These are phyloP conservation scores for Troides helena DNA, from an alignment of 2,888 invertebrate species.

Conservation along the genomic window DNA sequence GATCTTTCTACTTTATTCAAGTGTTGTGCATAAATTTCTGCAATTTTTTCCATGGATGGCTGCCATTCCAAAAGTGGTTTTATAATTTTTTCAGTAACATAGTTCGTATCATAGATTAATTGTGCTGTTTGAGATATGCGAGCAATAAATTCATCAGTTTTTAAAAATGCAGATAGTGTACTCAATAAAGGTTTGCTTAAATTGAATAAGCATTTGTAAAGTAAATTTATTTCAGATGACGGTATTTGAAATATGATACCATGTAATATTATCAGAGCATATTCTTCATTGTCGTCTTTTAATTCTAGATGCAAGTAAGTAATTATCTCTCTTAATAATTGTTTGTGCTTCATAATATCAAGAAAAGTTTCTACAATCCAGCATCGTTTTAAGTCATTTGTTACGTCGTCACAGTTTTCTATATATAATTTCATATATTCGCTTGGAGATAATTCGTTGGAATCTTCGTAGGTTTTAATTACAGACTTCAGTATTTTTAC, in stretches of 20 bases:
- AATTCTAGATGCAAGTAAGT: constrained; percentile 53
- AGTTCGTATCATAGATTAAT: constrained; percentile 71
- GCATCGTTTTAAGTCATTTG: constrained; percentile 58
- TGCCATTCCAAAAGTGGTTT: constrained; percentile 72
- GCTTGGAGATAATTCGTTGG: constrained; percentile 53
- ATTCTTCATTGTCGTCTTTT: constrained; percentile 56
- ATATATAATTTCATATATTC: constrained; percentile 68
- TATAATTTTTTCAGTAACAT: constrained; percentile 72
- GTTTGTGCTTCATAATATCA: constrained; percentile 57
- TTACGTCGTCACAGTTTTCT: constrained; percentile 59
- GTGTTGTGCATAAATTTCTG: constrained; percentile 57
- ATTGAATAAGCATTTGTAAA: constrained; percentile 70
- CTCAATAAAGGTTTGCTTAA: constrained; percentile 60
- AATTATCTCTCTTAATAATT: constrained; percentile 54
- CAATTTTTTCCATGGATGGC: constrained; percentile 69
- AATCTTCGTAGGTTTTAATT: constrained; percentile 51
- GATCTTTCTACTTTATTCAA: constrained; percentile 54
- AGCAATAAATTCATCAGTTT: constrained; percentile 66
- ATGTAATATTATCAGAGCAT: constrained; percentile 60
- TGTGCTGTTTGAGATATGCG: constrained; percentile 71
- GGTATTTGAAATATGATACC: constrained; percentile 59
- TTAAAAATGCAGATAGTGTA: constrained; percentile 64
- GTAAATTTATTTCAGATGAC: constrained; percentile 50
- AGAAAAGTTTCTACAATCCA: constrained; percentile 69
- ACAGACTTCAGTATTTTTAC: constrained; percentile 64